phyloP scores from a whole-genome alignment of 92 coral and sea anemone species.

The Zoanthus gigantus region DNA sequence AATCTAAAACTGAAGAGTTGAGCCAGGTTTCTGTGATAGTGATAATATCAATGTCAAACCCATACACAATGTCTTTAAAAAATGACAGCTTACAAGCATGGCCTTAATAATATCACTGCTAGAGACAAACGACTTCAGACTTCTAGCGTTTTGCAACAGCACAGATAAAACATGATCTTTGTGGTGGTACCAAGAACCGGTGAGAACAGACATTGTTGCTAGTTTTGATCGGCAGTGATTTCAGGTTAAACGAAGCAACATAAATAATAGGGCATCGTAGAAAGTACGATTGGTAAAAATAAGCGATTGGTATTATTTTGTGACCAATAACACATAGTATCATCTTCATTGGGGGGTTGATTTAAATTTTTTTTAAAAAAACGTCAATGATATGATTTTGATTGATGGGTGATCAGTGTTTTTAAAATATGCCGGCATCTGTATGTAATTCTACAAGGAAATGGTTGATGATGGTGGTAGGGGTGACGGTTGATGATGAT shows the following conservation, averaged over 20 bases:
- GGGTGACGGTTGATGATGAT: background rate
- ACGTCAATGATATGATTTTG: no score
- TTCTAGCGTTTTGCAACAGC: background rate
- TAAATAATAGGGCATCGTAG: no score
- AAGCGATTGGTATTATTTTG: no score
- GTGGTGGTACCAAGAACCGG: no score
- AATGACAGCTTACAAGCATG: conserved; percentile 13
- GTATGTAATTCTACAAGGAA: no score
- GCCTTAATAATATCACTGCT: background rate
- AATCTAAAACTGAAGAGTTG: background rate
- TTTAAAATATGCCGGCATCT: no score
- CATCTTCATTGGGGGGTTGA: no score
- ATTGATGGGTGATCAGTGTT: no score
- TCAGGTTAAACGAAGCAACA: background rate
- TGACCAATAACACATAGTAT: no score
- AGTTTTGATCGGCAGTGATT: conserved; percentile 3
- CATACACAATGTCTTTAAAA: conserved; percentile 17
- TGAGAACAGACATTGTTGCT: conserved; percentile 1
- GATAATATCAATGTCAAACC: background rate
- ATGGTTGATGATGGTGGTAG: background rate
- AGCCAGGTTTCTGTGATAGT: conserved; percentile 17
- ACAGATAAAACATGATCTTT: background rate
- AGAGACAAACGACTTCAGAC: background rate
- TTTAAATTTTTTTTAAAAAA: no score
- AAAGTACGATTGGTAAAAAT: no score